Evolutionary conservation across 2,797 vertebrate genomes (phyloP), one percentile per base, ranked within the genome.

Genomic region (Hemibagrus guttatus): DNA sequence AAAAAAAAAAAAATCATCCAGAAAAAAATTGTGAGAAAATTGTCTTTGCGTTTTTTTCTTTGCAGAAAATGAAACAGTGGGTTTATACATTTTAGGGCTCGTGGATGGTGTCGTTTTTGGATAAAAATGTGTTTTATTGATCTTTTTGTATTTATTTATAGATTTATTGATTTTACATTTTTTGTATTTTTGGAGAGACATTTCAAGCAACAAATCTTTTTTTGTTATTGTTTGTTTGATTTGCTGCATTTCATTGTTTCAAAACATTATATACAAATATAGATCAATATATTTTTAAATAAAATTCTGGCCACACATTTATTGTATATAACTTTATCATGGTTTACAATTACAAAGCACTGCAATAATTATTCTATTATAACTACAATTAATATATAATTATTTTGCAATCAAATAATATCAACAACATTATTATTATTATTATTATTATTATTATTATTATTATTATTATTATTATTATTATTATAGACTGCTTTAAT

Each of bases 1-100:
- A 91, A 90, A 92, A 72, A 90, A 83, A 64, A 11, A 42, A 31
- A 58, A 80, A 66, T 12, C 1, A 52, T 52, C 52, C 11, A 31
- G 49, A 19, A 83, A 66, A 54, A 84, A 76, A 58, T 46, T 19
- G 16, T 76, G 75, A 90, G 74, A 86, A 86, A 72, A 69, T 21
- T 31, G 28, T 80, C n/a, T 61, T 63, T 63, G 78, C 2, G 2
- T 80, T 80, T 74, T 80, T 74, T 39, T 39, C 35, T 39, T 28
- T 81, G 16, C 11, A 28, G n/a, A 54, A 42, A 49, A 63, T 64
- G 7, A 28, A 81, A 19, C 26, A 13, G 11, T 21, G 14, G 17
- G 61, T 16, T 68, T 52, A 66, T 54, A 2, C 0, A 1, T 56
- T 69, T 35, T 6, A n/a, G 49, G 16, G 23, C n/a, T 69, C 19